Evolutionary conservation across 1,140 invertebrate species (phyloP).

Genomic region (Teleogryllus occipitalis): DNA sequence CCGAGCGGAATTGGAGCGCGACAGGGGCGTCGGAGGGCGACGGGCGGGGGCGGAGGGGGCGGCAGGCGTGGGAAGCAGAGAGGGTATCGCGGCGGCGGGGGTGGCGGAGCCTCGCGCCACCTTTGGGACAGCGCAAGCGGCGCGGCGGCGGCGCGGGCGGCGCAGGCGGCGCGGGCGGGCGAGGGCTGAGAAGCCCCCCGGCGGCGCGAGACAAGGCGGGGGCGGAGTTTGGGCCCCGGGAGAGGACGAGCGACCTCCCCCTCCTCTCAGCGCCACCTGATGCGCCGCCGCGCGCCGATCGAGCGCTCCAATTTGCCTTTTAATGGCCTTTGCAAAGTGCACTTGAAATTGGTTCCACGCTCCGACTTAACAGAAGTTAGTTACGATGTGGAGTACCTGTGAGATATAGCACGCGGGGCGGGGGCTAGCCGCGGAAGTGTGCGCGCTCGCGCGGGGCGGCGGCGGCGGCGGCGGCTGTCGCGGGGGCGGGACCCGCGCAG

Average conservation of each 20-base stretch:
- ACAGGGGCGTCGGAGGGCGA: not conserved
- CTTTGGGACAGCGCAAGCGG: not conserved
- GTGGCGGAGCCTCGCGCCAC: not conserved
- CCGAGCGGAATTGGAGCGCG: too few relatives aligned
- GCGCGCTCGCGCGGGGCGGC: too few relatives aligned
- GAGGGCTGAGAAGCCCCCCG: not conserved
- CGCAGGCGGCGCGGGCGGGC: too few relatives aligned
- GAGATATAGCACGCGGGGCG: not conserved
- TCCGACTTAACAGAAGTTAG: slow-evolving; percentile 4
- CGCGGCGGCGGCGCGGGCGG: too few relatives aligned
- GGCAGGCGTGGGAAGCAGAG: not conserved
- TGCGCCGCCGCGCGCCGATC: not conserved
- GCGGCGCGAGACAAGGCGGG: not conserved
- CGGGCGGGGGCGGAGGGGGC: too few relatives aligned
- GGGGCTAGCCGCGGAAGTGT: too few relatives aligned
- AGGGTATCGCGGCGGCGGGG: not conserved
- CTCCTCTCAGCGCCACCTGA: not conserved
- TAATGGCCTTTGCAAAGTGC: slow-evolving; percentile 3
- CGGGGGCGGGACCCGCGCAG: too few relatives aligned
- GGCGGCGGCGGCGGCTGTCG: too few relatives aligned
- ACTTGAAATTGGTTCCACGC: slow-evolving; percentile 3
- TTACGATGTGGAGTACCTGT: not conserved
- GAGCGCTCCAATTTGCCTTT: not conserved
- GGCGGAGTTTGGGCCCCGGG: not conserved
- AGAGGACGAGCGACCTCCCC: not conserved